phyloP scores from a whole-genome alignment of 2,888 invertebrate genomes.

The Epistrophe grossulariae region DNA sequence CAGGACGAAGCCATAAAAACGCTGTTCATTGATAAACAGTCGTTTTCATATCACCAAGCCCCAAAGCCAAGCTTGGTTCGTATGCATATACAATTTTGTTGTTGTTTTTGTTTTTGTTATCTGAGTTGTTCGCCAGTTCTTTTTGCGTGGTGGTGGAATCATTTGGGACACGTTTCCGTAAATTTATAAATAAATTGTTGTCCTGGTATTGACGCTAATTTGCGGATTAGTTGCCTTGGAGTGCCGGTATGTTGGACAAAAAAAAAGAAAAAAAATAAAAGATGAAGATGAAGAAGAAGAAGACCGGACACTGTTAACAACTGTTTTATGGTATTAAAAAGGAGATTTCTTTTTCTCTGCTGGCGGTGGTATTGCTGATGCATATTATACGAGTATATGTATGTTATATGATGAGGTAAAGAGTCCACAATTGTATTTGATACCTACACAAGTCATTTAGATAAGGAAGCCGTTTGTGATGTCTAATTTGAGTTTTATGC shows the following conservation, averaged over 20 bases:
- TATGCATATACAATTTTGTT: background rate
- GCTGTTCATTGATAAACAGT: conserved; percentile 75
- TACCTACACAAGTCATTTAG: conserved; percentile 70
- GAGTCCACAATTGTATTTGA: conserved; percentile 71
- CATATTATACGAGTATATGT: background rate
- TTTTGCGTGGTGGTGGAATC: conserved; percentile 46
- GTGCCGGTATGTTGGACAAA: conserved; percentile 30
- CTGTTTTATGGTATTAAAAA: conserved; percentile 68
- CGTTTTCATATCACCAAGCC: conserved; percentile 59
- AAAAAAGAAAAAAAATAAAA: conserved; percentile 24
- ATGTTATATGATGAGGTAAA: conserved; percentile 47
- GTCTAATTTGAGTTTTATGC: conserved; percentile 74
- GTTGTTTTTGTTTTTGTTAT: background rate
- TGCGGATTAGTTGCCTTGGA: conserved; percentile 69
- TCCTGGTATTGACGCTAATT: conserved; percentile 75
- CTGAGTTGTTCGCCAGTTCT: conserved; percentile 7
- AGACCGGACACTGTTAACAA: conserved; percentile 73
- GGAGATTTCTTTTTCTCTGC: conserved; percentile 40
- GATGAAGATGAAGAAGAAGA: conserved; percentile 41
- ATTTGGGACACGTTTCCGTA: conserved; percentile 71
- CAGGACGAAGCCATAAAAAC: conserved; percentile 76
- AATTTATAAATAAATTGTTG: conserved; percentile 76
- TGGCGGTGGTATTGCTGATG: conserved; percentile 10
- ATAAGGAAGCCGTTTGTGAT: conserved; percentile 75
- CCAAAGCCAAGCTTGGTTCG: conserved; percentile 10